These are phyloP conservation scores for Crossaster papposus DNA, from an alignment of 53 echinoderm and acorn worm species.

Conservation along the genomic window DNA sequence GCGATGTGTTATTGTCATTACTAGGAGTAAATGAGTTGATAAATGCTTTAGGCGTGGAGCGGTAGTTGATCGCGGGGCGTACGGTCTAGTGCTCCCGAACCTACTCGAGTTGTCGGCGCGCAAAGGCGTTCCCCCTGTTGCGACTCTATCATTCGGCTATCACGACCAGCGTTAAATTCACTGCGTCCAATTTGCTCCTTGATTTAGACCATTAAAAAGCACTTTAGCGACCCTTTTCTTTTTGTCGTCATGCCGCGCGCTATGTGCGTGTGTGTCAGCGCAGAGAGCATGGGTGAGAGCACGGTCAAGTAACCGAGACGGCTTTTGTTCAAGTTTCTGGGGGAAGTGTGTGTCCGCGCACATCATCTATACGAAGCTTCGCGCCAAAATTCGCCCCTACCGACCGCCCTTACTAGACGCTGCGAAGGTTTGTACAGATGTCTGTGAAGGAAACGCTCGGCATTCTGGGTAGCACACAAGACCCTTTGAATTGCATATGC, in stretches of 20 bases:
- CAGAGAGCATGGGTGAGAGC: background rate
- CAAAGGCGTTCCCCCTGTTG: conserved; percentile 16
- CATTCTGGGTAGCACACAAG: too few species aligned
- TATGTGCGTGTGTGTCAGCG: background rate
- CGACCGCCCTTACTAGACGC: too few species aligned
- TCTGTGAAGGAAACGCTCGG: too few species aligned
- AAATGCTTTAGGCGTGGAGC: conserved; percentile 28
- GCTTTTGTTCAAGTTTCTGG: conserved; percentile 34
- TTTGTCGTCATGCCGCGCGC: background rate
- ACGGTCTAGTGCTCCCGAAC: conserved; percentile 19
- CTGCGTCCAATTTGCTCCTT: conserved; percentile 52
- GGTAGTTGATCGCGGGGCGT: background rate
- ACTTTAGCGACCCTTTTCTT: conserved; percentile 22
- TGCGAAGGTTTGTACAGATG: too few species aligned
- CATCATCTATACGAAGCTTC: background rate
- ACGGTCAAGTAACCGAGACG: background rate
- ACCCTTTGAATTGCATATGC: too few species aligned
- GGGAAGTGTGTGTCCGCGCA: conserved; percentile 4
- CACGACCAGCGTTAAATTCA: conserved; percentile 36
- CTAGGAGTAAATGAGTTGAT: conserved; percentile 50
- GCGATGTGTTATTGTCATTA: conserved; percentile 51
- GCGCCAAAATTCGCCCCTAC: too few species aligned
- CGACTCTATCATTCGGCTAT: conserved; percentile 23
- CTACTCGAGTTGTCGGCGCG: background rate
- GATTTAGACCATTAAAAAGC: conserved; percentile 61